Percentiles rank a stretch among this genome's conserved stretches.
Conservation (phyloP, 2,888 invertebrate genomes). For the Drosophila melanosoma region DNA sequence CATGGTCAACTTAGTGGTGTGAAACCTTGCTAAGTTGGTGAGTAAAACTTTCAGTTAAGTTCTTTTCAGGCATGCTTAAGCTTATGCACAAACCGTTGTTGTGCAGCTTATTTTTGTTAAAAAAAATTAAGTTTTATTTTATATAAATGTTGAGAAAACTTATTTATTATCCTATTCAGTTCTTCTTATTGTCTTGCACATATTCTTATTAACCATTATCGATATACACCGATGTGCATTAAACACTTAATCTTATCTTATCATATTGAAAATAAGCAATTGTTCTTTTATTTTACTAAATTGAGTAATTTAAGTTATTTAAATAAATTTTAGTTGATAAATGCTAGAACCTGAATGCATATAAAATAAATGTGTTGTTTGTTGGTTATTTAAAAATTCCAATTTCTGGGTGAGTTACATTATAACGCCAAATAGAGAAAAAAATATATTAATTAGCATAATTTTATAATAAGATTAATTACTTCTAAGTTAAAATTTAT, state of each 20-base stretch:
- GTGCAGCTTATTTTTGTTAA: not conserved
- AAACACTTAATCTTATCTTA: no score
- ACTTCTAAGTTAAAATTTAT: not conserved
- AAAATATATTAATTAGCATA: not conserved
- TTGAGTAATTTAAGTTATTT: not conserved
- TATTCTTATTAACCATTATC: no score
- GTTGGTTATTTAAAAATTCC: not conserved
- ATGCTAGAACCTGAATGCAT: not conserved
- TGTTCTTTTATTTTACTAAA: no score
- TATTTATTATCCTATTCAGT: not conserved
- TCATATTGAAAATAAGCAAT: no score
- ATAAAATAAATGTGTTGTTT: not conserved
- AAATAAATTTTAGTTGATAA: not conserved
- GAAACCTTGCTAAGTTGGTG: conserved; percentile 26
- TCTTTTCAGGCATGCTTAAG: not conserved
- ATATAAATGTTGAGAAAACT: not conserved
- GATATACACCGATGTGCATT: no score
- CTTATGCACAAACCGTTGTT: not conserved
- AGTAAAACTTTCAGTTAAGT: conserved; percentile 6
- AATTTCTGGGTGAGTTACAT: not conserved
- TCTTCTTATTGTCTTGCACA: no score
- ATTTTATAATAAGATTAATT: not conserved
- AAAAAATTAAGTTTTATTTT: not conserved
- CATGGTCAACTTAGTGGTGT: conserved; percentile 48
- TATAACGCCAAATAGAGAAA: not conserved